Evolutionary conservation across 2,888 invertebrate genomes (phyloP).

Genomic region (Rotaria magnacalcarata): DNA sequence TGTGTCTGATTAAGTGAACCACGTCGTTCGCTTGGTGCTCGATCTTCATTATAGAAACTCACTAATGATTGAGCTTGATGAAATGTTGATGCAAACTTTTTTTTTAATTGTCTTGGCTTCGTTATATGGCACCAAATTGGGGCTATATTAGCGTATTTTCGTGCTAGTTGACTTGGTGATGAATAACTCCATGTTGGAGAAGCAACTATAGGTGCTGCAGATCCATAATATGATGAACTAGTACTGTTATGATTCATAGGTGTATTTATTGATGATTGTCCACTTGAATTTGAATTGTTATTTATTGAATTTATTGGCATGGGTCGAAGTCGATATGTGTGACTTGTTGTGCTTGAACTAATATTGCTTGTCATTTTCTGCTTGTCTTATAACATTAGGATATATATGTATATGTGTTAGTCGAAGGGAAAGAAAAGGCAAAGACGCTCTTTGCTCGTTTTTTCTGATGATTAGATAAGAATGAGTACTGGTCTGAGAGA

Average conservation of each 20-base stretch:
- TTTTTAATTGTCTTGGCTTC: constrained; percentile 45
- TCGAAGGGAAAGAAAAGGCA: background rate
- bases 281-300: background rate
- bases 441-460: constrained; percentile 1
- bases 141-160: constrained; percentile 46
- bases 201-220: background rate
- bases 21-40: constrained; percentile 23
- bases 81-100: constrained; percentile 46
- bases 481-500: background rate
- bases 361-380: constrained; percentile 29
- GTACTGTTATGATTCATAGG: background rate
- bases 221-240: background rate
- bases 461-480: constrained; percentile 26
- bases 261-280: background rate
- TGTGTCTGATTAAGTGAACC: background rate
- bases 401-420: background rate
- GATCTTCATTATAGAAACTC: constrained; percentile 30
- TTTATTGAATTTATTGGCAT: background rate
- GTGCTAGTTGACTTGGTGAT: constrained; percentile 45
- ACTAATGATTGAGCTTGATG: constrained; percentile 43
- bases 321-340: constrained; percentile 16
- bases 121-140: constrained; percentile 47
- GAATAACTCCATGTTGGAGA: constrained; percentile 44
- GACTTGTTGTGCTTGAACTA: background rate
- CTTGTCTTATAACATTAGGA: background rate